Conservation (phyloP, 2,797 vertebrate genomes). For the Amphiprion clarkii region DNA sequence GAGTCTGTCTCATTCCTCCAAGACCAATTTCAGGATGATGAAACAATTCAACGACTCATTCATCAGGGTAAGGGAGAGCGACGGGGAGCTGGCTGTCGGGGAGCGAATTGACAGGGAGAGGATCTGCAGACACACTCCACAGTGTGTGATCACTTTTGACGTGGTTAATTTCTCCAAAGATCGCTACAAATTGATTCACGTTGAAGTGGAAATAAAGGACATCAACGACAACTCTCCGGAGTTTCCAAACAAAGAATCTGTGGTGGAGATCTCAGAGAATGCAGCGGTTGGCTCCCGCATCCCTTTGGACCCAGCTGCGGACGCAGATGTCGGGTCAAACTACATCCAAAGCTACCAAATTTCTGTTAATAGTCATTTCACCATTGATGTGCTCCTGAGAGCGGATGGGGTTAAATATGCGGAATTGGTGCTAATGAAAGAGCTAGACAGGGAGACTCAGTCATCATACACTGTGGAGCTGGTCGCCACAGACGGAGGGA, state of each 20-base stretch:
- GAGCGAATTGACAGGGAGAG: conserved; percentile 93
- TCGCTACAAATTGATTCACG: conserved; percentile 93
- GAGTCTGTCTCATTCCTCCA: conserved; percentile 84
- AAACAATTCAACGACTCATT: conserved; percentile 93
- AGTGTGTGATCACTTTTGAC: conserved; percentile 93
- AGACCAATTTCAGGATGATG: conserved; percentile 91
- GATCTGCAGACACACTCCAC: conserved; percentile 89
- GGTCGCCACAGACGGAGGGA: conserved; percentile 93
- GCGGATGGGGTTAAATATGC: conserved; percentile 95
- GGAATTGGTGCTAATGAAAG: conserved; percentile 94
- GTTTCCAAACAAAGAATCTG: conserved; percentile 89
- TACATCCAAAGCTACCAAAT: conserved; percentile 95
- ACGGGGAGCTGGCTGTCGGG: conserved; percentile 92
- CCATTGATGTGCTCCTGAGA: conserved; percentile 93
- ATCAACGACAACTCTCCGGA: conserved; percentile 94
- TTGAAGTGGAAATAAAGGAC: conserved; percentile 95
- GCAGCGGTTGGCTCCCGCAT: conserved; percentile 91
- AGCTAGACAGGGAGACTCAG: conserved; percentile 93
- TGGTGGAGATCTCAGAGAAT: conserved; percentile 93
- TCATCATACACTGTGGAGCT: conserved; percentile 90
- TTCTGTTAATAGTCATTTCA: conserved; percentile 92
- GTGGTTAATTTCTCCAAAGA: conserved; percentile 94
- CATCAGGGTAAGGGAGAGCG: conserved; percentile 91
- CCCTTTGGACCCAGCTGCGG: conserved; percentile 90
- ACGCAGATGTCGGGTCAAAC: conserved; percentile 93